Evolutionary conservation across 2,113 vertebrate genomes (phyloP).

Genomic region (Centrocercus urophasianus): DNA sequence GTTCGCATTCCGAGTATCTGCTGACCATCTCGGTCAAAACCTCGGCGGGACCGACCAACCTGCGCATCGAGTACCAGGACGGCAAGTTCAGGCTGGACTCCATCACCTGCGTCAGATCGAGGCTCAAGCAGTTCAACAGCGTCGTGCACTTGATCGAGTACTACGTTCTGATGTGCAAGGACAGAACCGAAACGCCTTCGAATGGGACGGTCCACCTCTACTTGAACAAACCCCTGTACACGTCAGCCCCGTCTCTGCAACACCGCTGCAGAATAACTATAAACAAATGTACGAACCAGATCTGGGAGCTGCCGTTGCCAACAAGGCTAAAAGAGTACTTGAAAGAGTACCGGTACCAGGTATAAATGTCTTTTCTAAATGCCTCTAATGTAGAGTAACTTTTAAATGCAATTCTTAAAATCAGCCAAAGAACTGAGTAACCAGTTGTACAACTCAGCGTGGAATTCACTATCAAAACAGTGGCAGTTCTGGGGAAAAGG

Average conservation of each 20-base stretch:
- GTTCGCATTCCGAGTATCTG: constrained; percentile 93
- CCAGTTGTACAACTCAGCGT: neutral
- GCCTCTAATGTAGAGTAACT: constrained; percentile 57
- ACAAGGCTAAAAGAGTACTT: constrained; percentile 93
- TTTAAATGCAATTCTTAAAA: constrained; percentile 73
- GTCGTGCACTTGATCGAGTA: constrained; percentile 96
- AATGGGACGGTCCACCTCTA: constrained; percentile 94
- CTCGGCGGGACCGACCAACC: constrained; percentile 93
- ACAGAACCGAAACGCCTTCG: constrained; percentile 79
- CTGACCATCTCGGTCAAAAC: constrained; percentile 97
- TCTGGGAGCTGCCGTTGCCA: constrained; percentile 91
- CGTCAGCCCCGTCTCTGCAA: constrained; percentile 84
- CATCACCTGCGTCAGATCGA: constrained; percentile 91
- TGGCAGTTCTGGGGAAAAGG: constrained; percentile 51
- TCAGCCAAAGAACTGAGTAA: constrained; percentile 70
- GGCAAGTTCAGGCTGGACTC: constrained; percentile 98
- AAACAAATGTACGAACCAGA: constrained; percentile 85
- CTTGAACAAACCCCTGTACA: constrained; percentile 91
- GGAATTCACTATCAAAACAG: constrained; percentile 71
- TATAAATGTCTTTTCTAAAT: constrained; percentile 80
- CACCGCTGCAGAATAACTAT: constrained; percentile 92
- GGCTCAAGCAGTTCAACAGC: constrained; percentile 93
- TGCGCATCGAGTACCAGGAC: constrained; percentile 92
- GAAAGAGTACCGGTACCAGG: constrained; percentile 91
- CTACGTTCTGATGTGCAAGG: constrained; percentile 91